Evolutionary conservation across 2,797 vertebrate species (phyloP).

Genomic region (Pachyuromys duprasi): DNA sequence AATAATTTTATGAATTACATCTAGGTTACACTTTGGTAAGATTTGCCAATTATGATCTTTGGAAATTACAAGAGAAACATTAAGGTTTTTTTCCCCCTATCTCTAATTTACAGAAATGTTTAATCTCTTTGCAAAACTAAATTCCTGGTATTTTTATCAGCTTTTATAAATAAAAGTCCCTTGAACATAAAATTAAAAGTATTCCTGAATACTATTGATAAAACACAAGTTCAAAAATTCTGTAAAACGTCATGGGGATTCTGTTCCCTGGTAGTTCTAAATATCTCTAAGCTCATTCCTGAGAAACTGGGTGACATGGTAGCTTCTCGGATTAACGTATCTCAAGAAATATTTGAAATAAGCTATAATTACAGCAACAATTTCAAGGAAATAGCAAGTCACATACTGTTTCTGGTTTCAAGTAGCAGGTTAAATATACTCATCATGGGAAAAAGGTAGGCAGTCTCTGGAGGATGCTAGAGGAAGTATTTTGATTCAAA

Average conservation of each 20-base stretch:
- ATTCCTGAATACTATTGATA: not conserved
- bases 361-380: not conserved
- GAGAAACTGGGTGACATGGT: fast-evolving
- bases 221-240: not conserved
- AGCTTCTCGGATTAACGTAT: not conserved
- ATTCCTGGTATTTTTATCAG: not conserved
- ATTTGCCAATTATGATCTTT: not conserved
- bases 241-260: not conserved
- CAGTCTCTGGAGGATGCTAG: not conserved
- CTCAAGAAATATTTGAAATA: not conserved
- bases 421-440: not conserved
- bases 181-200: not conserved
- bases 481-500: not conserved
- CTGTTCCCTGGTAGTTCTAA: not conserved
- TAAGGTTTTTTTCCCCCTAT: not conserved
- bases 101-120: not conserved
- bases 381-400: not conserved
- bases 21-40: not conserved
- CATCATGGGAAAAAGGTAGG: no score
- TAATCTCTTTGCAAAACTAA: not conserved
- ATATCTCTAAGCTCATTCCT: not conserved
- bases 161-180: not conserved
- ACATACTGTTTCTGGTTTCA: not conserved
- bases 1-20: no score
- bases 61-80: not conserved